Evolutionary conservation across 2,888 invertebrate genomes (phyloP).

Genomic region (Hemaris fuciformis): DNA sequence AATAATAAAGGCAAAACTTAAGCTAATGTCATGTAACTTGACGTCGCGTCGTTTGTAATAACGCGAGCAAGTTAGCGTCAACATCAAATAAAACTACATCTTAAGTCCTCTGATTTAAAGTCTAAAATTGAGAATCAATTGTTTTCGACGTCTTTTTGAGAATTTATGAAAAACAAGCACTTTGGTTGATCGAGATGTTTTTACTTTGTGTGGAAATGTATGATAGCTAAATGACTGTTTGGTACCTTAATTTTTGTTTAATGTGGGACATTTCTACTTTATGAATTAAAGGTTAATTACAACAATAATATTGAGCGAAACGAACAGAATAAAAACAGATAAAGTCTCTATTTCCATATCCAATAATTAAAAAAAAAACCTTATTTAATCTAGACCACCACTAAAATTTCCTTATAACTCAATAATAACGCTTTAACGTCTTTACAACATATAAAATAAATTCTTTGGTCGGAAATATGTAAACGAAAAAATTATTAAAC

Average conservation of each 20-base stretch:
- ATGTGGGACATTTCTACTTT: no score
- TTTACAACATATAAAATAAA: neutral
- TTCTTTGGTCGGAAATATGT: neutral
- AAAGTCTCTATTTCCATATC: neutral
- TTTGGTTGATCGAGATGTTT: neutral
- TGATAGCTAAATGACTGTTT: neutral
- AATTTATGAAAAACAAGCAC: neutral
- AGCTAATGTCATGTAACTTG: slow-evolving; percentile 24
- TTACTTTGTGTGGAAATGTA: no score
- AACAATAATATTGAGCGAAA: neutral
- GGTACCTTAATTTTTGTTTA: neutral
- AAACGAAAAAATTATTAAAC: neutral
- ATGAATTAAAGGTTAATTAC: no score
- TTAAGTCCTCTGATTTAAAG: slow-evolving; percentile 10
- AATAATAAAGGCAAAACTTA: slow-evolving; percentile 21
- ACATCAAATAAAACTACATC: neutral
- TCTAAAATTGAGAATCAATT: neutral
- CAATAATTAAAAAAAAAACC: neutral
- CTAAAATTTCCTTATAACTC: no score
- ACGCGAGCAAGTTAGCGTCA: neutral
- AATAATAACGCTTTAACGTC: neutral
- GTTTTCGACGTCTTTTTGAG: neutral
- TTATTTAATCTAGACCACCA: neutral
- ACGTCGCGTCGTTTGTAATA: slow-evolving; percentile 6
- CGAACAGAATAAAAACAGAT: neutral